These are phyloP conservation scores for Takifugu flavidus DNA, from an alignment of 2,113 vertebrate species.

Conservation along the genomic window DNA sequence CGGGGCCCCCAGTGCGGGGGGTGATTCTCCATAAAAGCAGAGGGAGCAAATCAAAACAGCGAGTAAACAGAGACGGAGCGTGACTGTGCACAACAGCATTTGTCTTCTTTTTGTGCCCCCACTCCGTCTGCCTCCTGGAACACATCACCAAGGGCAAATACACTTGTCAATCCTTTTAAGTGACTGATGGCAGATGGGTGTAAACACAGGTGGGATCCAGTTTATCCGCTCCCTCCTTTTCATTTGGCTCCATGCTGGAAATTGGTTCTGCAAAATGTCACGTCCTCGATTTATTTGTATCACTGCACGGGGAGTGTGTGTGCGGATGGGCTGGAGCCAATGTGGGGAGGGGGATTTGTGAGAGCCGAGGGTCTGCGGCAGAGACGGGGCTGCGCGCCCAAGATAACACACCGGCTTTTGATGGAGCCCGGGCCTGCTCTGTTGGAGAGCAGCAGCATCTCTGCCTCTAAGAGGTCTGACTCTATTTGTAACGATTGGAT, in stretches of 20 bases:
- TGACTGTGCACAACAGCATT: conserved; percentile 26
- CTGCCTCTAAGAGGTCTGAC: conserved; percentile 52
- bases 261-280: conserved; percentile 67
- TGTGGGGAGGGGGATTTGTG: conserved; percentile 42
- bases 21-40: too few relatives aligned
- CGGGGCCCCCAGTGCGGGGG: conserved; percentile 15
- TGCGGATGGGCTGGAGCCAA: conserved; percentile 29
- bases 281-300: conserved; percentile 65
- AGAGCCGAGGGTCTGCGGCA: conserved; percentile 49
- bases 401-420: conserved; percentile 71
- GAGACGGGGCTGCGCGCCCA: conserved; percentile 52
- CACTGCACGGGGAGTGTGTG: conserved; percentile 32
- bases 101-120: conserved; percentile 33
- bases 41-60: too few relatives aligned
- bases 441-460: conserved; percentile 44
- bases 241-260: conserved; percentile 43
- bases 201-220: conserved; percentile 27
- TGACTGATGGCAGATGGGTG: conserved; percentile 9
- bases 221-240: conserved; percentile 51
- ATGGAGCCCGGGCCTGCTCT: conserved; percentile 48
- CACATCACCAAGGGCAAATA: conserved; percentile 35
- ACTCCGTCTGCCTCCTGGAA: conserved; percentile 27
- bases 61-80: conserved; percentile 20
- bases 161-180: conserved; percentile 29
- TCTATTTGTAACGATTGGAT: conserved; percentile 66